Evolutionary conservation across 2,113 vertebrate species (phyloP).

Genomic region (Lates calcarifer): DNA sequence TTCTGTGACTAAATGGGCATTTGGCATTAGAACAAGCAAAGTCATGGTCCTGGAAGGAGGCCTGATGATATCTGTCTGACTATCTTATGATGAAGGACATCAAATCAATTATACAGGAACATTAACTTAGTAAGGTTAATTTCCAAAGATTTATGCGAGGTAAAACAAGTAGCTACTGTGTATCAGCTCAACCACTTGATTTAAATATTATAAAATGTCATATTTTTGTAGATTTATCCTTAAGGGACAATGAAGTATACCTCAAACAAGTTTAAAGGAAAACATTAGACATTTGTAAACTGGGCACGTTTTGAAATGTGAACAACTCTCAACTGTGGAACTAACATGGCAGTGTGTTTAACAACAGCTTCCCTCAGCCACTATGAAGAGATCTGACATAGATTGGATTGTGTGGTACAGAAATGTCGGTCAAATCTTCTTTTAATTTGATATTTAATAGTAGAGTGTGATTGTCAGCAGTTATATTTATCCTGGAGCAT

Average conservation of each 20-base stretch:
- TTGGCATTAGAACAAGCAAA: constrained; percentile 20
- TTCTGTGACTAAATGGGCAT: neutral
- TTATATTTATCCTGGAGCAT: constrained; percentile 4
- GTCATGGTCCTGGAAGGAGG: neutral
- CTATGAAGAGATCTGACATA: neutral
- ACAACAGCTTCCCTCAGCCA: neutral
- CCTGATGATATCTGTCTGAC: neutral
- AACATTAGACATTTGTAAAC: neutral
- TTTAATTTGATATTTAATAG: constrained; percentile 5
- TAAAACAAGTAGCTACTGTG: neutral
- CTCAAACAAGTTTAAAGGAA: neutral
- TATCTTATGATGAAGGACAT: neutral
- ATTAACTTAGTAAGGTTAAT: neutral
- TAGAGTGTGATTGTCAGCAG: neutral
- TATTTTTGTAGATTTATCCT: neutral
- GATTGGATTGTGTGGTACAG: neutral
- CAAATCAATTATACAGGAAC: neutral
- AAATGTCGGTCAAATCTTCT: neutral
- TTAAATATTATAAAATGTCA: neutral
- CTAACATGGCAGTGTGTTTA: neutral
- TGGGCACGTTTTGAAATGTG: neutral
- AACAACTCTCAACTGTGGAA: neutral
- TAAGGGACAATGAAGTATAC: neutral
- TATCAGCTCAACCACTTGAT: neutral
- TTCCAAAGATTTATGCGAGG: neutral